A percentile compares a stretch with the other conserved stretches of the same genome.
These are phyloP conservation scores for Chionoecetes opilio DNA, from an alignment of 1,140 invertebrate genomes.

Conservation along the genomic window DNA sequence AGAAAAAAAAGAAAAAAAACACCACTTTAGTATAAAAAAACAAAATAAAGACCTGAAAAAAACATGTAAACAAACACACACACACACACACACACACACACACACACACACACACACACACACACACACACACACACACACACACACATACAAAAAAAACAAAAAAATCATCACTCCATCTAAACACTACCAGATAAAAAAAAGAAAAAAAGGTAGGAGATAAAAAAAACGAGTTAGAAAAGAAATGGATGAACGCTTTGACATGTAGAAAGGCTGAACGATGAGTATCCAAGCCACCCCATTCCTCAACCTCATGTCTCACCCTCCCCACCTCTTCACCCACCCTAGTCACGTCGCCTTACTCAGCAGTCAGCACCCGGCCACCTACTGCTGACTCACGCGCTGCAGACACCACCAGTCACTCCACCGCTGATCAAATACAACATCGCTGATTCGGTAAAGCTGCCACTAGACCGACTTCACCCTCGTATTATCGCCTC, in stretches of 20 bases:
- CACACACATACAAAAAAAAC: too few relatives aligned
- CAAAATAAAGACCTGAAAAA: not conserved
- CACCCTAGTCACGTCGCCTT: not conserved
- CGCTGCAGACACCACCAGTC: conserved; percentile 3
- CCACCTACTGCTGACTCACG: not conserved
- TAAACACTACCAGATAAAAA: not conserved
- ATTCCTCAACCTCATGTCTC: not conserved
- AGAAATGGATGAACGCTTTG: too few relatives aligned
- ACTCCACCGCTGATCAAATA: conserved; percentile 9
- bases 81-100: not conserved
- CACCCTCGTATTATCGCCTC: conserved; percentile 15
- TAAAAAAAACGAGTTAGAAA: too few relatives aligned
- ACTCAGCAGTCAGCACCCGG: not conserved
- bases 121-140: not conserved
- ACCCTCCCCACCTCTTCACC: too few relatives aligned
- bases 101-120: not conserved
- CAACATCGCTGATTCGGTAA: not conserved
- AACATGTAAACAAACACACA: too few relatives aligned
- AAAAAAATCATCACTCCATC: too few relatives aligned
- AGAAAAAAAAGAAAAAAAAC: not conserved
- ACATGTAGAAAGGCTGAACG: not conserved
- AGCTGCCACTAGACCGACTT: conserved; percentile 2
- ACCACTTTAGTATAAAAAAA: not conserved
- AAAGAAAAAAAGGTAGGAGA: too few relatives aligned
- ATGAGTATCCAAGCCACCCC: not conserved